Percentiles rank a stretch among this genome's conserved stretches.
Evolutionary conservation across 2,888 invertebrate species (phyloP).

Genomic region (Mythimna vitellina): DNA sequence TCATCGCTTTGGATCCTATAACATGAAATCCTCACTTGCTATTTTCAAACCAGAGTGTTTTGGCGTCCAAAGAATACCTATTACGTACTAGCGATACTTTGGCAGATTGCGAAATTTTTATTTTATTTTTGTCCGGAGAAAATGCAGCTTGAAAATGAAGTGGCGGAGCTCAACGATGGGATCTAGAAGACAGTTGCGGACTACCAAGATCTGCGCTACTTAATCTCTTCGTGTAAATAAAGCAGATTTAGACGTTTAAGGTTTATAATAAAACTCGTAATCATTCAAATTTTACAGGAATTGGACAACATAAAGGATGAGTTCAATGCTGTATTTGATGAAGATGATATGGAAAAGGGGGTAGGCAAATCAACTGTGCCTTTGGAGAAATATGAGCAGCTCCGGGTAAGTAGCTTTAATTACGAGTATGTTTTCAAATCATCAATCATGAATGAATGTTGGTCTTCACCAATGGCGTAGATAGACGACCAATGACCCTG

Average conservation of each 20-base stretch:
- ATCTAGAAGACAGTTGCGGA: background rate
- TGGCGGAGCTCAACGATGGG: background rate
- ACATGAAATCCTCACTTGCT: constrained; percentile 16
- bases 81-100: constrained; percentile 12
- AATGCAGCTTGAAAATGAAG: background rate
- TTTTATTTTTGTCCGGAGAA: constrained; percentile 13
- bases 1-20: constrained; percentile 12
- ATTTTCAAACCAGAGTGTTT: background rate
- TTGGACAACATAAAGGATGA: constrained; percentile 83
- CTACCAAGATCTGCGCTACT: background rate
- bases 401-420: constrained; percentile 71
- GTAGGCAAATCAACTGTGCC: constrained; percentile 73
- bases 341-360: constrained; percentile 79
- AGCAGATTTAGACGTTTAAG: background rate
- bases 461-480: no score
- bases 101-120: constrained; percentile 30
- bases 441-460: no score
- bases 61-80: no score
- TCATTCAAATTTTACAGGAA: constrained; percentile 74
- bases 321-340: constrained; percentile 78
- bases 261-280: constrained; percentile 12
- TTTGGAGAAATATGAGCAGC: constrained; percentile 79
- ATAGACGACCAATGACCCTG: no score
- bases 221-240: background rate
- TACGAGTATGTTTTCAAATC: background rate